phyloP scores from a whole-genome alignment of 2,113 vertebrate species.

The Labeo rohita region DNA sequence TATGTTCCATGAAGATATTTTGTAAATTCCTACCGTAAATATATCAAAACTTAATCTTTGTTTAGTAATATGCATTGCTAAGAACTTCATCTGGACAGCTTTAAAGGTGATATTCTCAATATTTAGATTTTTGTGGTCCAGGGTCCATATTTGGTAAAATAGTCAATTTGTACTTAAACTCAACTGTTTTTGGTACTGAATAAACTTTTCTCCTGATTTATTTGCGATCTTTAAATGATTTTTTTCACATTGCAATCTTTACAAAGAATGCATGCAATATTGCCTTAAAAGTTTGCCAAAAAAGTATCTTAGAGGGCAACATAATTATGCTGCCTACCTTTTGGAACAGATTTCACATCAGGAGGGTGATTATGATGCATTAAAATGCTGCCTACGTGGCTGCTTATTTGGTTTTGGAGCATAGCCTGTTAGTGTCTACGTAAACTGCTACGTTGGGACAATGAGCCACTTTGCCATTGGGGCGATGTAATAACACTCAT shows the following conservation, averaged over 20 bases:
- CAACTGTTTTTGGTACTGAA: background rate
- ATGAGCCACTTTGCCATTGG: conserved; percentile 31
- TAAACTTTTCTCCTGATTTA: background rate
- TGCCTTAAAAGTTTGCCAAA: background rate
- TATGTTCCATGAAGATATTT: too few relatives aligned
- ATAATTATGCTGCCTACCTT: conserved; percentile 15
- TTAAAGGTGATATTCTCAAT: too few relatives aligned
- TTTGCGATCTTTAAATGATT: background rate
- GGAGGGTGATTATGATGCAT: conserved; percentile 18
- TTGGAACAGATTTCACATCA: conserved; percentile 10
- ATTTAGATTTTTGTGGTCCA: too few relatives aligned
- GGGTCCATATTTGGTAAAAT: too few relatives aligned
- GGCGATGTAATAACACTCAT: conserved; percentile 11
- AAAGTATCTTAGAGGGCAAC: background rate
- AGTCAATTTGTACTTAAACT: background rate
- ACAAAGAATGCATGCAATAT: background rate
- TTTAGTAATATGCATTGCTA: too few relatives aligned
- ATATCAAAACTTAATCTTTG: too few relatives aligned
- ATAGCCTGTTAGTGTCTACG: background rate
- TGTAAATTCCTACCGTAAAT: too few relatives aligned
- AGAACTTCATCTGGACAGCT: too few relatives aligned
- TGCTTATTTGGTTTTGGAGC: conserved; percentile 14
- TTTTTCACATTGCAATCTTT: background rate
- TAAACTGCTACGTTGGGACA: conserved; percentile 3
- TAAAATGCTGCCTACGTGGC: conserved; percentile 14